Evolutionary conservation across 2,888 invertebrate species (phyloP), one percentile per base, ranked within the genome.

Genomic region (Noctua pronuba): DNA sequence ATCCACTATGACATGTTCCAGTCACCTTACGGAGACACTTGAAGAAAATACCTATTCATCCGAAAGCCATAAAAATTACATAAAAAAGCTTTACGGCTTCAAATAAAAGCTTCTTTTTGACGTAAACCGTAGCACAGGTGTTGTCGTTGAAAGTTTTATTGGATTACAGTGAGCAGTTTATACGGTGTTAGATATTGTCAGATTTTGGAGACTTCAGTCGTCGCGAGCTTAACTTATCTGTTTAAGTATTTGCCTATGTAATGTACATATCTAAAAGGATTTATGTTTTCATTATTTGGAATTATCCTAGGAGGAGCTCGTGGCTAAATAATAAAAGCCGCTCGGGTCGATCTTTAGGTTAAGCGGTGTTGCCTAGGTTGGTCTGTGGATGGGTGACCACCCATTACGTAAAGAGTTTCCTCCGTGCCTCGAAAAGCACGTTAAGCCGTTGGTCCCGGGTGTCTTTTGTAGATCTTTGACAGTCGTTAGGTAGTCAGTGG

Each of bases 1-100:
- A 69, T 49, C 35, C 38, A 78, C 31, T 49, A 24, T n/a, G n/a
- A 41, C 46, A 49, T 31, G n/a, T 41, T 8, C 8, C 13, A 35
- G 38, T 31, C 64, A 35, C 18, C 21, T 75, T 68, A 64, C 21
- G 38, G 68, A 73, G 70, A 64, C 74, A 77, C 80, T 78, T 80
- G n/a, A 75, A 69, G 52, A 79, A 76, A 80, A 88, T 49, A 72
- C 70, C 76, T 72, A 86, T 86, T 84, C 80, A 88, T 83, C 49
- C 44, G 67, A 82, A 79, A 67, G 72, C 18, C 71, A 28, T 87
- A 86, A 83, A 86, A 79, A 64, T 71, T 64, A 77, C 74, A 67
- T 81, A 85, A 79, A 86, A 80, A 67, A 44, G 18, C 41, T 87
- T 87, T 86, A 87, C 73, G 67, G 38, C 67, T 46, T 73, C 44